Evolutionary conservation across 2,888 invertebrate genomes (phyloP).

Genomic region (Poecilus cupreus): DNA sequence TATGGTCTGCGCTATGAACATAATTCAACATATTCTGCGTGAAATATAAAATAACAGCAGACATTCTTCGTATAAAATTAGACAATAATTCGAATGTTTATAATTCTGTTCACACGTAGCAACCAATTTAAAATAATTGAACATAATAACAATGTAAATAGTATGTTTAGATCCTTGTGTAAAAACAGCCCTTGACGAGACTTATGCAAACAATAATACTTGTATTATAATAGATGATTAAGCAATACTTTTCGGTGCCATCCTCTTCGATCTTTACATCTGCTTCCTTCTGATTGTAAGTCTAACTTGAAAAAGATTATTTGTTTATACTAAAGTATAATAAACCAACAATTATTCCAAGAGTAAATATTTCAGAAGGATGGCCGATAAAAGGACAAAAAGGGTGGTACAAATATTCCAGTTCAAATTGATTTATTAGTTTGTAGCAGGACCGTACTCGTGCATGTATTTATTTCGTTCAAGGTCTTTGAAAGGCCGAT

Average conservation of each 20-base stretch:
- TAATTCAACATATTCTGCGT: background rate
- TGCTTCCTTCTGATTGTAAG: too few species aligned
- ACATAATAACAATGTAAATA: conserved; percentile 55
- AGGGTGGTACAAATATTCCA: conserved; percentile 61
- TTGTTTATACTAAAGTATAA: too few species aligned
- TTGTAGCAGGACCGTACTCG: conserved; percentile 40
- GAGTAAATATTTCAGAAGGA: too few species aligned
- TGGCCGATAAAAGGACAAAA: background rate
- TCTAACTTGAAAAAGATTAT: too few species aligned
- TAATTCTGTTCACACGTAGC: background rate
- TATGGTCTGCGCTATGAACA: too few species aligned
- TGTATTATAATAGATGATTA: conserved; percentile 34
- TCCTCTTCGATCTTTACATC: background rate
- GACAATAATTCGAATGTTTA: conserved; percentile 23
- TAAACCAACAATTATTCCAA: too few species aligned
- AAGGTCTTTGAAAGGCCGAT: conserved; percentile 19
- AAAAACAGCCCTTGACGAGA: conserved; percentile 33
- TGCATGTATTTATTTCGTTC: conserved; percentile 50
- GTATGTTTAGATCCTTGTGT: conserved; percentile 52
- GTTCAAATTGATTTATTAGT: conserved; percentile 66
- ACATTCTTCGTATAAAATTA: background rate
- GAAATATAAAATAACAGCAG: background rate
- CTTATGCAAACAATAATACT: conserved; percentile 46
- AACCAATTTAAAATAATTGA: conserved; percentile 9
- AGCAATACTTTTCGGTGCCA: conserved; percentile 40